A percentile compares a stretch with the other conserved stretches of the same genome.
Conservation (phyloP, 2,888 invertebrate species). For the Gari tellinella region DNA sequence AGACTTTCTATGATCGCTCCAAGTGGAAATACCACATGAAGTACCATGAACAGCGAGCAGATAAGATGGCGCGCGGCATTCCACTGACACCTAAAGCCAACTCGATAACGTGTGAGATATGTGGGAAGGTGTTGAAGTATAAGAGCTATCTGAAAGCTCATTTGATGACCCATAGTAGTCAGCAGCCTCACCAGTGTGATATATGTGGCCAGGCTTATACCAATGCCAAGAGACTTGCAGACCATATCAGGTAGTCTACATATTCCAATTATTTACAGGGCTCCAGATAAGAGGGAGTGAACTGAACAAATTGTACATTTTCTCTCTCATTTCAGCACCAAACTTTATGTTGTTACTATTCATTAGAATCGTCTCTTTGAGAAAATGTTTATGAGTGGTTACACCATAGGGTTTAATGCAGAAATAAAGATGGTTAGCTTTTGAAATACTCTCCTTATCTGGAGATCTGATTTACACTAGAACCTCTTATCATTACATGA, state of each 20-base stretch:
- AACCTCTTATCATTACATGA: too few species aligned
- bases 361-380: too few species aligned
- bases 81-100: slow-evolving; percentile 29
- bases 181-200: slow-evolving; percentile 50
- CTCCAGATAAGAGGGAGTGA: too few species aligned
- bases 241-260: slow-evolving; percentile 53
- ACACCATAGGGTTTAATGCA: too few species aligned
- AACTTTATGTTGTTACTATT: too few species aligned
- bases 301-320: too few species aligned
- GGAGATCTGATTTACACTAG: too few species aligned
- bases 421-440: too few species aligned
- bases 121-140: slow-evolving; percentile 55
- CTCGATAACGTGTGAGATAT: slow-evolving; percentile 44
- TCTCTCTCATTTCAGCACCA: too few species aligned
- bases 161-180: slow-evolving; percentile 49
- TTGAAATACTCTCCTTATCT: too few species aligned
- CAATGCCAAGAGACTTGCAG: slow-evolving; percentile 31
- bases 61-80: slow-evolving; percentile 50
- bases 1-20: slow-evolving; percentile 46
- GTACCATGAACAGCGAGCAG: slow-evolving; percentile 54
- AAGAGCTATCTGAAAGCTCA: slow-evolving; percentile 59
- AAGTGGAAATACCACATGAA: slow-evolving; percentile 58
- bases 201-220: slow-evolving; percentile 53
- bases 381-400: too few species aligned
- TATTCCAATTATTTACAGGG: too few species aligned